phyloP scores from a whole-genome alignment of 2,797 vertebrate genomes.

The Eulemur coronatus region DNA sequence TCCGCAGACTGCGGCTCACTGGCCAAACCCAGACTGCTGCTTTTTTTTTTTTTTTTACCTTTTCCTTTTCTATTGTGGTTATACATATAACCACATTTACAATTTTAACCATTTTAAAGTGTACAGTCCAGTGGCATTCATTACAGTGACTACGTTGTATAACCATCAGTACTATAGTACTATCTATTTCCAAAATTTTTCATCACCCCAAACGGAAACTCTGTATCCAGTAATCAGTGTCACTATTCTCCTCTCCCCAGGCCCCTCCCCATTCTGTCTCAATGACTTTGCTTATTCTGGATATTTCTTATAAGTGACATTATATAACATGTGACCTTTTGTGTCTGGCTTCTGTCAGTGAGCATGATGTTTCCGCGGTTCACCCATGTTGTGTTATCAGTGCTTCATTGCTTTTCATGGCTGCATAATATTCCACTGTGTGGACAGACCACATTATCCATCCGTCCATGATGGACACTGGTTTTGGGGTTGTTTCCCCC shows the following conservation, averaged over 20 bases:
- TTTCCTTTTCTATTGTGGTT: neutral
- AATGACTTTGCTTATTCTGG: neutral
- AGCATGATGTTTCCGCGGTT: neutral
- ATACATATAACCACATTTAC: neutral
- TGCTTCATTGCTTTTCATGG: neutral
- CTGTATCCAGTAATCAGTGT: neutral
- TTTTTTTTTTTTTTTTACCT: neutral
- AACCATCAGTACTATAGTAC: neutral
- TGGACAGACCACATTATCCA: neutral
- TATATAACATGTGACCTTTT: neutral
- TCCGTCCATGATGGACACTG: neutral
- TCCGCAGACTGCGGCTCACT: neutral
- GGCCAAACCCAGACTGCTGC: neutral
- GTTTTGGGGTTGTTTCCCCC: neutral
- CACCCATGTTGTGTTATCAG: neutral
- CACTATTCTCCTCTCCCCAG: neutral
- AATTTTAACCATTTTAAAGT: neutral
- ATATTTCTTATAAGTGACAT: neutral
- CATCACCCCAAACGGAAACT: neutral
- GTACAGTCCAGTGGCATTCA: neutral
- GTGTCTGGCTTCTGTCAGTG: neutral
- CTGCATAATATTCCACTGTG: neutral
- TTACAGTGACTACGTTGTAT: neutral
- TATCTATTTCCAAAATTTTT: neutral
- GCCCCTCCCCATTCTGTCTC: neutral